Base-by-base conservation (phyloP, 2,797 vertebrate species). In the Hemibagrus guttatus region DNA sequence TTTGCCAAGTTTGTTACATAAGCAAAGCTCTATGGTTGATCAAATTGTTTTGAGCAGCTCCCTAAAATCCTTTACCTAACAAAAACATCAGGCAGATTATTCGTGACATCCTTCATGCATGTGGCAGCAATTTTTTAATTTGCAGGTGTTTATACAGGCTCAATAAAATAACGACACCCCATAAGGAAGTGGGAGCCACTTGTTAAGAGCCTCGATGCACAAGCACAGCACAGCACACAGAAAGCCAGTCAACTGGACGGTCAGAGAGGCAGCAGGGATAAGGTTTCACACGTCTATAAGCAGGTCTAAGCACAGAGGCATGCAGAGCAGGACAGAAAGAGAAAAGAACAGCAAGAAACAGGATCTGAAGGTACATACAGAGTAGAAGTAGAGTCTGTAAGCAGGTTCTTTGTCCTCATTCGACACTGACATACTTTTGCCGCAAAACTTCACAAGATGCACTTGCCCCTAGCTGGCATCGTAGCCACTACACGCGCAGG, bases 341-440 rank as follows among this genome's bases (percentile, higher is more conserved):
- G 82, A 88, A 75, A 90, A 83, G 90, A 85, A 46, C 46, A 64
- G 85, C 28, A 81, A 90, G 79, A 85, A 61, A 63, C 86, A 85
- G 89, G 86, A 90, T 89, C 39, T 92, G 90, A 92, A 85, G 81
- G 92, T 96, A 96, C 95, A 87, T 96, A 96, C 96, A 92, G 95
- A 96, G 86, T 94, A 95, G 94, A 96, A 96, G 95, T 92, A 95
- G 85, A 95, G 94, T 90, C 92, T 94, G 93, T 91, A 94, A 91
- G 94, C 92, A 86, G 95, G 93, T 91, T 96, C 95, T 81, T 95
- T 93, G 87, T 95, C 94, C 88, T 94, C 91, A 90, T 94, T 94
- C 91, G 87, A 91, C 90, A 90, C 91, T 92, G 94, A 95, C 94
- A 95, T 95, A 93, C 91, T 95, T 93, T 90, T 90, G 91, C 84